Evolutionary conservation across 2,113 vertebrate genomes (phyloP).

Genomic region (Menidia beryllina): DNA sequence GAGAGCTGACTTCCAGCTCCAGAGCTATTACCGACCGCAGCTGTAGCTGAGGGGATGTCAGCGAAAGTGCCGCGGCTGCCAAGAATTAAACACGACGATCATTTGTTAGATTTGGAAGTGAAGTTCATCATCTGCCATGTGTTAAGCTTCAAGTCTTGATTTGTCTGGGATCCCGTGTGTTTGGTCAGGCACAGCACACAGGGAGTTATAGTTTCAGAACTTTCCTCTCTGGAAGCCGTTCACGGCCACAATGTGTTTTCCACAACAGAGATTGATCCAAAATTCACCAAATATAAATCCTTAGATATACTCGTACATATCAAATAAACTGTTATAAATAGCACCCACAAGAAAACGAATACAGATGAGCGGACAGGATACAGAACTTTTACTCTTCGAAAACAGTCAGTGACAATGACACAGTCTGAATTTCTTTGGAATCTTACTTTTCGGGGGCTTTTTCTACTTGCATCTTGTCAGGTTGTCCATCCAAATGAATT

Average conservation of each 20-base stretch:
- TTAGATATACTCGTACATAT: conserved; percentile 64
- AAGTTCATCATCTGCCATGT: conserved; percentile 52
- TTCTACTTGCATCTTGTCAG: too few species aligned
- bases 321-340: conserved; percentile 75
- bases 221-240: conserved; percentile 63
- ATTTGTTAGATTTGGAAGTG: conserved; percentile 53
- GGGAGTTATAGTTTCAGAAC: conserved; percentile 62
- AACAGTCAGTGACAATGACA: conserved; percentile 20
- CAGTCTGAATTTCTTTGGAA: too few species aligned
- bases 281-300: conserved; percentile 66
- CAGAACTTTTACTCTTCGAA: conserved; percentile 9
- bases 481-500: too few species aligned
- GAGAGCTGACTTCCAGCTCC: conserved; percentile 20
- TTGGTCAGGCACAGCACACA: conserved; percentile 68
- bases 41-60: conserved; percentile 15
- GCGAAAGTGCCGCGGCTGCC: conserved; percentile 5
- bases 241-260: conserved; percentile 67
- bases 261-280: conserved; percentile 73
- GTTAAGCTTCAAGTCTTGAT: conserved; percentile 53
- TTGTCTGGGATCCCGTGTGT: conserved; percentile 61
- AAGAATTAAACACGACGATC: conserved; percentile 41
- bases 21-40: conserved; percentile 28
- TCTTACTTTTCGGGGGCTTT: too few species aligned
- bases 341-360: conserved; percentile 56
- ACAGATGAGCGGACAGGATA: conserved; percentile 54